Conservation (phyloP, 2,888 invertebrate genomes). For the Clistopyga incitator region DNA sequence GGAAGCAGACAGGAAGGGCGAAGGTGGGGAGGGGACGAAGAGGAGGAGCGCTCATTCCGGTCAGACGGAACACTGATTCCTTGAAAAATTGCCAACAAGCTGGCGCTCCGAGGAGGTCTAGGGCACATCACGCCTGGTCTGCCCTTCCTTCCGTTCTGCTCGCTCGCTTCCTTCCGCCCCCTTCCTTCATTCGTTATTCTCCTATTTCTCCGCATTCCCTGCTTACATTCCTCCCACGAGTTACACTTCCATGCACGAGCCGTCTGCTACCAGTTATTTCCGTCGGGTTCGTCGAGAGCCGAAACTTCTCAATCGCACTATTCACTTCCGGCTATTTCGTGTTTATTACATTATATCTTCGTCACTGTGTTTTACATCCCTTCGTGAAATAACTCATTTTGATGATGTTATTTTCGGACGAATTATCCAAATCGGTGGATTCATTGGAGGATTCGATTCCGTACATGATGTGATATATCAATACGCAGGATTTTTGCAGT, state of each 20-base stretch:
- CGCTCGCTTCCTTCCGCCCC: slow-evolving; percentile 37
- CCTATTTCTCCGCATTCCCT: slow-evolving; percentile 8
- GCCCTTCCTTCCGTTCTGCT: slow-evolving; percentile 45
- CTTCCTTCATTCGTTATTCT: slow-evolving; percentile 26
- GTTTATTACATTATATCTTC: background rate
- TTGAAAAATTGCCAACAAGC: slow-evolving; percentile 81
- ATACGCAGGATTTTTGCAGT: too few species aligned
- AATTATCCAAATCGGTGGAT: too few species aligned
- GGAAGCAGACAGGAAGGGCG: slow-evolving; percentile 18
- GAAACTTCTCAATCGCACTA: background rate
- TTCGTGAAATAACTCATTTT: too few species aligned
- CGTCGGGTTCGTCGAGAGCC: background rate
- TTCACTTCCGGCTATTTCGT: background rate
- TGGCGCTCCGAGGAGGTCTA: slow-evolving; percentile 23
- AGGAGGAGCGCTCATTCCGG: slow-evolving; percentile 75
- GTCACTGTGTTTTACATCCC: background rate
- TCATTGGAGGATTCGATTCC: too few species aligned
- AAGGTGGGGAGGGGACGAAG: too few species aligned
- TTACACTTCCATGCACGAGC: background rate
- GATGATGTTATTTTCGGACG: too few species aligned
- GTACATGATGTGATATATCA: too few species aligned
- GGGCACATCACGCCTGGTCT: slow-evolving; percentile 27
- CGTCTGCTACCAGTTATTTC: background rate
- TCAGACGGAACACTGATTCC: slow-evolving; percentile 79
- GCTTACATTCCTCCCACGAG: slow-evolving; percentile 8